These are phyloP conservation scores for Tiaroga cobitis DNA, from an alignment of 2,797 vertebrate genomes.

Conservation along the genomic window DNA sequence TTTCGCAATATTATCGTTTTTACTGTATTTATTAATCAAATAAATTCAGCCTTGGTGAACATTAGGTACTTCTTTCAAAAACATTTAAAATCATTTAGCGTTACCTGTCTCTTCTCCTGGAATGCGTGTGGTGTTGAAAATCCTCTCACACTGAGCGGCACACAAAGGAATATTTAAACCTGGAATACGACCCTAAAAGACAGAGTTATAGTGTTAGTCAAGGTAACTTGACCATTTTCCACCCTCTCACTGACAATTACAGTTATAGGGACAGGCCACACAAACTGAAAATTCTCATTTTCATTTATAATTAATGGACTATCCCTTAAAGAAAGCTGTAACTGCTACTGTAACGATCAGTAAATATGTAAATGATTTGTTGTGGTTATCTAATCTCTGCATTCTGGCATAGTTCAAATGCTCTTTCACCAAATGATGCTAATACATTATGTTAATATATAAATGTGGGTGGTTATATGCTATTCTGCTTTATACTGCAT, in stretches of 20 bases:
- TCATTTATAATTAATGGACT: background rate
- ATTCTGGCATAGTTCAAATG: background rate
- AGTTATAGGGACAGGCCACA: background rate
- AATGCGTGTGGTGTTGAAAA: constrained; percentile 88
- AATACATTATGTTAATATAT: background rate
- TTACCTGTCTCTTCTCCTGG: constrained; percentile 87
- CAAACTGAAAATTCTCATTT: background rate
- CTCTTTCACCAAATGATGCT: background rate
- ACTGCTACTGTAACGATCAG: background rate
- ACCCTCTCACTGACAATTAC: background rate
- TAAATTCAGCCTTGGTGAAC: background rate
- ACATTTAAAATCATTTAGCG: background rate
- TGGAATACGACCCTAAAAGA: constrained; percentile 80
- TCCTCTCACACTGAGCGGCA: constrained; percentile 88
- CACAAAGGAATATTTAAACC: constrained; percentile 85
- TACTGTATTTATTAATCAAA: background rate
- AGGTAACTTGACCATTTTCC: background rate
- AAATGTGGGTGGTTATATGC: background rate
- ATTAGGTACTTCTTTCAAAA: too few relatives aligned
- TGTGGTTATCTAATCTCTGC: background rate
- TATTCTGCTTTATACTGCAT: background rate
- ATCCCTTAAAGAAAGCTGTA: background rate
- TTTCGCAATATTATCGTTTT: background rate
- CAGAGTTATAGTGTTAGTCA: background rate
- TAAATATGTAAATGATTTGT: background rate